Conservation (phyloP, 2,113 vertebrate genomes). For the Cyprinus carpio region DNA sequence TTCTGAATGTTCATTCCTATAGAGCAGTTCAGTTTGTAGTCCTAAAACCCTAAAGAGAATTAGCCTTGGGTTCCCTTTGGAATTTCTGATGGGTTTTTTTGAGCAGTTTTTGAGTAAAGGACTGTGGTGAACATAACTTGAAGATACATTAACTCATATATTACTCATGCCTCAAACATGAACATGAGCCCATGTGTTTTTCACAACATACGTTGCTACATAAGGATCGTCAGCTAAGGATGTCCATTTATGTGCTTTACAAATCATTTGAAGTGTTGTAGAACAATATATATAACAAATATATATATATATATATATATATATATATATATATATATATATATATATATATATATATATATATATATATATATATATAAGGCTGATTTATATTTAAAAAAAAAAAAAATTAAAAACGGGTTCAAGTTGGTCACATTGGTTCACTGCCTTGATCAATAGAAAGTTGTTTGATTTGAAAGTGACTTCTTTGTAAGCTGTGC, state of each 20-base stretch:
- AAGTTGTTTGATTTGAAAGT: no score
- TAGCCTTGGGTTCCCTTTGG: background rate
- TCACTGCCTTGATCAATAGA: no score
- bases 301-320: no score
- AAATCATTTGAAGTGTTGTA: background rate
- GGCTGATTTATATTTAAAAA: no score
- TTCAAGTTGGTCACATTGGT: no score
- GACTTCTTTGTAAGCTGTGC: no score
- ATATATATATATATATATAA: no score
- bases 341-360: no score
- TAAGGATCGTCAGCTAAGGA: background rate
- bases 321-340: no score
- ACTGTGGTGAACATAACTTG: background rate
- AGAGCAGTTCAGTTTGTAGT: background rate
- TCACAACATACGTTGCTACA: background rate
- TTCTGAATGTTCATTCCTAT: slow-evolving; percentile 49
- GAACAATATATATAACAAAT: no score
- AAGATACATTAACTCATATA: no score
- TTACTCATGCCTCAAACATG: background rate
- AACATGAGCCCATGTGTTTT: background rate
- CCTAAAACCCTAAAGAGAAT: background rate
- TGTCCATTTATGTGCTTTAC: background rate
- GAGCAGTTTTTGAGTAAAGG: background rate
- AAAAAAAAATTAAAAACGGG: no score
- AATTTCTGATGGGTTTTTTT: background rate